Base-by-base conservation (phyloP, 2,797 vertebrate species). In the Adrianichthys oophorus region DNA sequence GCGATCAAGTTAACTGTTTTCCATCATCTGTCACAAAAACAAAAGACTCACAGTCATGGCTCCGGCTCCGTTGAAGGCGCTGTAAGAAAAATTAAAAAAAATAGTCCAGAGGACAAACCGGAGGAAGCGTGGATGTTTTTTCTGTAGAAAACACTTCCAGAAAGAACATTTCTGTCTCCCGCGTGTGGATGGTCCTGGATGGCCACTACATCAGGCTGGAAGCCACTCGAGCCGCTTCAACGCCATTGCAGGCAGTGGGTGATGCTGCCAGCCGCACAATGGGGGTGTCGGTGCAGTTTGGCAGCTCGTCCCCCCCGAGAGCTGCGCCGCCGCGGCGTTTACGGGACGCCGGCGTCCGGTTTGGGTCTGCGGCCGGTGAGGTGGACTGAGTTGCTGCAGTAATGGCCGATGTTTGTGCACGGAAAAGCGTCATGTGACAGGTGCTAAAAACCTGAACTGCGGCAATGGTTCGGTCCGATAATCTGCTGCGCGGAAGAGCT, bases 21-120 rank as follows among this genome's bases (percentile, higher is more conserved):
- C 56, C 73, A 40, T 49, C 74, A 82, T 68, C 78, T 78, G 65
- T 70, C 76, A 60, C 67, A 90, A 89, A 81, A 92, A 92, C 90
- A 92, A 90, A 89, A 92, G 78, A 92, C 92, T 93, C 90, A 93
- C 92, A 84, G 87, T 65, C 83, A 77, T 56, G 76, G 84, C 85
- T 85, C 79, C 65, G 57, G 80, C 65, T 79, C 32, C 52, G 62
- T 24, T 65, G 54, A 76, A 78, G 68, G 75, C 68, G 63, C 44
- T 37, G 32, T 37, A 12, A 37, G 59, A 55, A 45, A 17, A 37
- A 37, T 2, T 10, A 7, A 52, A 71, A 79, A 78, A 72, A 61
- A 76, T 70, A 70, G 71, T 80, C 80, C 83, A 18, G 51, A 46
- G 65, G 50, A 43, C 41, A 44, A 68, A 61, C 51, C 41, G 54